Evolutionary conservation across 2,797 vertebrate genomes (phyloP), one percentile per base, ranked within the genome.

Genomic region (Sebastes itinus): DNA sequence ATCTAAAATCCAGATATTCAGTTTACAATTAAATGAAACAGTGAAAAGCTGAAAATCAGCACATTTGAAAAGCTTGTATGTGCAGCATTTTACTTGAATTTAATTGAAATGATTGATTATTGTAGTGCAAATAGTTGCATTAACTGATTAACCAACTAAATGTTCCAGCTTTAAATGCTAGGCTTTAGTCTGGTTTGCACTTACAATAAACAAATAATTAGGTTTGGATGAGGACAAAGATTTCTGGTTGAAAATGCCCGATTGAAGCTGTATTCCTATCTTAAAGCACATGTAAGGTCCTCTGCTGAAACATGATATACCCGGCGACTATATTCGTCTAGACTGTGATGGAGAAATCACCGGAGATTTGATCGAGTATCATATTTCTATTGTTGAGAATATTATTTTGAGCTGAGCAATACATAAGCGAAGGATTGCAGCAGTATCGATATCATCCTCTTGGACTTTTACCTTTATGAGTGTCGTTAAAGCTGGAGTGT

Each of bases 331-430:
- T 54, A 82, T 80, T 74, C 1, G 75, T 86, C 82, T 78, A 86
- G 78, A 87, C 83, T 78, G 63, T 27, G 77, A 71, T 32, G 42
- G 46, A 82, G 35, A 83, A 84, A 71, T 72, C 52, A 52, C 35
- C 23, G 56, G 67, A 54, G 60, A 80, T 78, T 81, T 32, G 18
- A 75, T 73, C 12, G 13, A 60, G 62, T 68, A 74, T 86, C 58
- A 76, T 22, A 78, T 83, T 77, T 85, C 61, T 69, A 33, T 70
- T 65, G 60, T 63, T 71, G 63, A 74, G 49, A 78, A 80, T 81
- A 65, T 88, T 75, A 80, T 81, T 89, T 81, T 77, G 75, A 84
- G 71, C 62, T 61, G 55, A 35, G 70, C 65, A 63, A 81, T 65
- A 80, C 60, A 87, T 65, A 49, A 9, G 13, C 13, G 16, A 82